Conservation (phyloP, 2,113 vertebrate species). For the Hystrix brachyura region DNA sequence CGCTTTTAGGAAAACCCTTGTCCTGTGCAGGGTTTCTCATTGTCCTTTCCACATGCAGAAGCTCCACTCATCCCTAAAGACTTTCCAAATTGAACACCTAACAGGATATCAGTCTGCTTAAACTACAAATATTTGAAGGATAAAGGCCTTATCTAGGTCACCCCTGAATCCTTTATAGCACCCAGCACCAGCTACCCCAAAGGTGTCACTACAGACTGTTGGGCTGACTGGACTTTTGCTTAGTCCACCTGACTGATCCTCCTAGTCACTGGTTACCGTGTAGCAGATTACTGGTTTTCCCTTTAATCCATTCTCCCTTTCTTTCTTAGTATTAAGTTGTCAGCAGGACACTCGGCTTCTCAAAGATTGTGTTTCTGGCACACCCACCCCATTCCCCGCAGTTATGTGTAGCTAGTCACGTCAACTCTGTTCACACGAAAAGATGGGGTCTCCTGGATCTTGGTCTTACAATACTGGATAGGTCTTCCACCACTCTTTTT, state of each 20-base stretch:
- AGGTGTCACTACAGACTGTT: neutral
- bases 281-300: neutral
- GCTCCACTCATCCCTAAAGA: constrained; percentile 30
- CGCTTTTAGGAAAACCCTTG: neutral
- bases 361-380: constrained; percentile 11
- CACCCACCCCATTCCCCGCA: neutral
- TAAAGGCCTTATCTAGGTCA: neutral
- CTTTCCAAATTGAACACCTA: neutral
- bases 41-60: neutral
- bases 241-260: neutral
- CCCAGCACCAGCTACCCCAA: neutral
- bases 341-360: neutral
- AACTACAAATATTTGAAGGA: neutral
- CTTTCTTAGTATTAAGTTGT: neutral
- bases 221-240: neutral
- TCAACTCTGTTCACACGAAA: neutral
- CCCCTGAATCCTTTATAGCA: neutral
- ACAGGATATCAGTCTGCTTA: neutral
- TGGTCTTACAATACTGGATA: neutral
- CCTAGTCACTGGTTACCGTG: neutral
- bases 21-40: neutral
- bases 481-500: neutral
- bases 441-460: neutral
- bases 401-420: neutral
- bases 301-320: neutral